These are phyloP conservation scores for Synaphobranchus kaupii DNA, from an alignment of 2,797 vertebrate species.

Conservation along the genomic window DNA sequence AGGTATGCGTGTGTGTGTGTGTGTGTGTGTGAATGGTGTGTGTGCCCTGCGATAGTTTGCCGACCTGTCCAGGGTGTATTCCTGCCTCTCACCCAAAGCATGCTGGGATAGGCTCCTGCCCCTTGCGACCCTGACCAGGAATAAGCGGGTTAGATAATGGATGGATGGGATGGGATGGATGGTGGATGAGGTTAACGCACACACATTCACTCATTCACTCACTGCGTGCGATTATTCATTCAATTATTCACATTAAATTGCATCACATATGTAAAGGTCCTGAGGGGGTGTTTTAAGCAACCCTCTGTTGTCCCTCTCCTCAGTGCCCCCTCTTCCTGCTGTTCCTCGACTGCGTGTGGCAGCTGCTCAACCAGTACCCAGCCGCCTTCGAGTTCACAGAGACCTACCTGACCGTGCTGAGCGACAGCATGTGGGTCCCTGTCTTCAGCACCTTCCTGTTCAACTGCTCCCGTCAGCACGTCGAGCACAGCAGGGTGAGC, in stretches of 20 bases:
- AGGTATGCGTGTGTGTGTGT: too few relatives aligned
- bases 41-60: too few relatives aligned
- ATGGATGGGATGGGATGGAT: too few relatives aligned
- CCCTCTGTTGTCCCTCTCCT: constrained; percentile 22
- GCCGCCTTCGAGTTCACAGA: constrained; percentile 95
- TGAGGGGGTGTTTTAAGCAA: neutral
- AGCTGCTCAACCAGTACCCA: constrained; percentile 90
- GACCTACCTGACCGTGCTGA: constrained; percentile 83
- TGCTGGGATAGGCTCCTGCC: too few relatives aligned
- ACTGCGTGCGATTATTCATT: neutral
- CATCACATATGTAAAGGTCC: neutral
- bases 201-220: neutral
- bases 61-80: too few relatives aligned
- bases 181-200: neutral
- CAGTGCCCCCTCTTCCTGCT: constrained; percentile 92
- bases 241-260: neutral
- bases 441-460: constrained; percentile 96
- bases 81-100: too few relatives aligned
- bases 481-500: constrained; percentile 86
- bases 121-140: too few relatives aligned
- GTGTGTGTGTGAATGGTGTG: too few relatives aligned
- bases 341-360: constrained; percentile 96
- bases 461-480: constrained; percentile 86
- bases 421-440: constrained; percentile 89
- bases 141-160: too few relatives aligned